A percentile compares a stretch with the other conserved stretches of the same genome.
These are phyloP conservation scores for Oscheius sp. DNA, from an alignment of 2,888 invertebrate genomes.

Conservation along the genomic window DNA sequence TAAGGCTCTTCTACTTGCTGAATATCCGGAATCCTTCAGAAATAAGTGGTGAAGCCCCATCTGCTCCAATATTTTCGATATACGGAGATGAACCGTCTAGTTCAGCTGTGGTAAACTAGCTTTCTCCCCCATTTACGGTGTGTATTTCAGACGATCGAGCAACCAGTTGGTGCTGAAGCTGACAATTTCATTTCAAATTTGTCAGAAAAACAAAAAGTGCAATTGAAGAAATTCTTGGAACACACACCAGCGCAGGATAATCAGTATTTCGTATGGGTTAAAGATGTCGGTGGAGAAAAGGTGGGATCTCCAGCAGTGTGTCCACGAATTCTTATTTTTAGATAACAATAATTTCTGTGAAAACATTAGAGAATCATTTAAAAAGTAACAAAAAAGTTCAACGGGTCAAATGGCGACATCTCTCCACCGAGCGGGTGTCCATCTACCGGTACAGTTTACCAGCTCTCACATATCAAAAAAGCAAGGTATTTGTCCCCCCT, in stretches of 20 bases:
- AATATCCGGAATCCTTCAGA: not conserved
- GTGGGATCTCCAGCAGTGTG: not conserved
- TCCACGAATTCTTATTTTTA: conserved; percentile 28
- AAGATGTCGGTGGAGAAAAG: conserved; percentile 46
- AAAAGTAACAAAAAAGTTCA: conserved; percentile 53
- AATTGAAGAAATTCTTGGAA: conserved; percentile 53
- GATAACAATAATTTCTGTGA: conserved; percentile 57
- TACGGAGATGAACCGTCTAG: conserved; percentile 56
- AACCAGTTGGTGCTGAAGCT: conserved; percentile 58
- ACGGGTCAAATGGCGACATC: conserved; percentile 59
- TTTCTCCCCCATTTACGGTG: conserved; percentile 42
- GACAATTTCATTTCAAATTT: conserved; percentile 54
- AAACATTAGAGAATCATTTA: conserved; percentile 57
- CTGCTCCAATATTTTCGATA: conserved; percentile 55
- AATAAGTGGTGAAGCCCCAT: not conserved
- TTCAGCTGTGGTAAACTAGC: conserved; percentile 34
- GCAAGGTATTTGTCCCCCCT: conserved; percentile 3
- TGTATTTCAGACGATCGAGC: conserved; percentile 37
- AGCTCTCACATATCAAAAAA: conserved; percentile 52
- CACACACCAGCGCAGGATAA: conserved; percentile 53
- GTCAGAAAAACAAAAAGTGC: conserved; percentile 52
- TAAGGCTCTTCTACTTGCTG: not conserved
- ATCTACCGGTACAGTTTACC: conserved; percentile 58
- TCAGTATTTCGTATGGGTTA: conserved; percentile 59
- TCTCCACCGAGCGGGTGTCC: conserved; percentile 53